Base-by-base conservation (phyloP, 2,888 invertebrate species). In the Peribatodes rhomboidaria region DNA sequence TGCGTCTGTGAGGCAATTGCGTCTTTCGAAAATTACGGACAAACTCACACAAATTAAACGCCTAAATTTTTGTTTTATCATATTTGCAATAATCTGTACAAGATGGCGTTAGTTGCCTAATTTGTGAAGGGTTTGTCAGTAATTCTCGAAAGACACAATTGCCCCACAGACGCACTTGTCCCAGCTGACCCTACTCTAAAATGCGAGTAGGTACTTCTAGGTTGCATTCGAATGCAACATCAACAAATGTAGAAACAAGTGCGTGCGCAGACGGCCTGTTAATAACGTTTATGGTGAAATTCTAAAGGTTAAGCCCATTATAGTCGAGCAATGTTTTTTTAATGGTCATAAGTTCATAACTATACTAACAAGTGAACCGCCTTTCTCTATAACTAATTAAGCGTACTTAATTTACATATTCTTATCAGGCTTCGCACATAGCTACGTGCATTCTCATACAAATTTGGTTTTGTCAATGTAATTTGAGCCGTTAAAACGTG, bases 221-320 rank as follows among this genome's bases (percentile, higher is more conserved):
- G 37, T 57, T 37, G 55, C 50, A 69, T 67, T 63, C 67, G 54
- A 55, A 64, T 70, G 59, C 70, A 74, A 65, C 72, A 72, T 69
- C 68, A 55, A 69, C 70, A 72, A 72, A 69, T 57, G 71, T 59
- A 76, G 76, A 78, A 76, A 64, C 78, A 77, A 80, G 77, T 76
- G 77, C 75, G 72, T 50, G 77, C 72, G 77, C 79, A 79, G 72
- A 71, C 75, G 69, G 77, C 70, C 78, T 78, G 83, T 82, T 87
- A 89, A 89, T 88, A 86, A 78, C 82, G 76, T 80, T 87, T 87
- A 85, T 84, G 77, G 78, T 72, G 84, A 86, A 87, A 84, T 82
- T 75, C 54, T 61, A 90, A 91, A 91, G 90, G 90, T 90, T 85
- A 90, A 83, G 71, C 78, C 82, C 76, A 88, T 89, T 89, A 89